Conservation (phyloP, 1,140 invertebrate species). For the Euwallacea fornicatus region DNA sequence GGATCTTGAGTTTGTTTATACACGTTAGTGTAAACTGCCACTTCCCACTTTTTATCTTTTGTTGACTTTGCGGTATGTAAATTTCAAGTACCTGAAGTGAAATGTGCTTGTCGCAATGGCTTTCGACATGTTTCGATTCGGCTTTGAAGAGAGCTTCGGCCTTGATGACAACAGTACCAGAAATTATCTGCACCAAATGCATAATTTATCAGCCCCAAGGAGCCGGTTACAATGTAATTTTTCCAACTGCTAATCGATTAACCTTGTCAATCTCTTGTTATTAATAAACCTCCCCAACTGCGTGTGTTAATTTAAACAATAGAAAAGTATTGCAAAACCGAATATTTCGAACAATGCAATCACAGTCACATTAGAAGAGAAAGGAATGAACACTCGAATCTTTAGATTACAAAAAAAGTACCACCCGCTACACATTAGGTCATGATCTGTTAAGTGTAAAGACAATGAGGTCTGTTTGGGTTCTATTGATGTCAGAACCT, state of each 20-base stretch:
- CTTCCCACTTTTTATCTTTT: conserved; percentile 17
- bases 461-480: conserved; percentile 6
- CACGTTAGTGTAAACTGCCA: not conserved
- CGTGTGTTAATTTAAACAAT: conserved; percentile 14
- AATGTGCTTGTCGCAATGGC: too few species aligned
- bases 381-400: conserved; percentile 1
- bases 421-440: conserved; percentile 12
- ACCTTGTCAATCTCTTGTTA: conserved; percentile 19
- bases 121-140: too few species aligned
- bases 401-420: conserved; percentile 9
- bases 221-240: not conserved
- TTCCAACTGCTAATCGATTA: conserved; percentile 1
- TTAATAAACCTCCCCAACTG: conserved; percentile 3
- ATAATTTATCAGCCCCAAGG: too few species aligned
- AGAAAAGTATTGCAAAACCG: not conserved
- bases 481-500: conserved; percentile 14
- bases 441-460: conserved; percentile 6
- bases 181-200: too few species aligned
- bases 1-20: not conserved
- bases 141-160: too few species aligned
- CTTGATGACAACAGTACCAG: too few species aligned
- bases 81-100: too few species aligned
- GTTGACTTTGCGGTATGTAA: not conserved
- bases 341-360: not conserved
- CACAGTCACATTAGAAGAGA: conserved; percentile 4